phyloP scores from a whole-genome alignment of 2,797 vertebrate genomes.

The Heteromormyrus szaboi region DNA sequence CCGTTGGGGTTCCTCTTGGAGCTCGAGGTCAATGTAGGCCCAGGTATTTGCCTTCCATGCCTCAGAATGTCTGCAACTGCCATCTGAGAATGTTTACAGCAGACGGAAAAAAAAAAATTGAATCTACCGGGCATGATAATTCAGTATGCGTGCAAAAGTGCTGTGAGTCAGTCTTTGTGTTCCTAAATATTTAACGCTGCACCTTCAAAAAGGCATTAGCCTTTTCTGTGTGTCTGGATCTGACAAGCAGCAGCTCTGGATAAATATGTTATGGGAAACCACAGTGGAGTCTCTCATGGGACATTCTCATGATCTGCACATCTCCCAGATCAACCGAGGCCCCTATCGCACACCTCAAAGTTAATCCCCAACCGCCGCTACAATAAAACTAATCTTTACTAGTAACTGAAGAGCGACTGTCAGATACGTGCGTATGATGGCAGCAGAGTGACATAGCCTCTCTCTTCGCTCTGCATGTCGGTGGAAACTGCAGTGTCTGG shows the following conservation, averaged over 20 bases:
- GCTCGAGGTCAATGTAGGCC: slow-evolving; percentile 39
- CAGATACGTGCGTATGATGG: neutral
- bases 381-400: slow-evolving; percentile 32
- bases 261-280: slow-evolving; percentile 46
- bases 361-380: slow-evolving; percentile 16
- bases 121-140: slow-evolving; percentile 58
- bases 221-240: slow-evolving; percentile 14
- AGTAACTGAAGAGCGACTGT: neutral
- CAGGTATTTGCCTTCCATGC: slow-evolving; percentile 65
- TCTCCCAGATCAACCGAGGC: slow-evolving; percentile 21
- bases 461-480: neutral
- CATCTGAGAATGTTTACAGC: slow-evolving; percentile 53
- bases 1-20: slow-evolving; percentile 31
- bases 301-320: neutral
- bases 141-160: neutral
- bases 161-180: slow-evolving; percentile 4
- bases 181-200: slow-evolving; percentile 30
- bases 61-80: neutral
- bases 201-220: slow-evolving; percentile 40
- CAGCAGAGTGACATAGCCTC: slow-evolving; percentile 18
- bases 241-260: slow-evolving; percentile 20
- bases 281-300: slow-evolving; percentile 45
- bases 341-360: neutral
- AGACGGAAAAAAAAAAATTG: slow-evolving; percentile 36
- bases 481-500: neutral